These are phyloP conservation scores for Drosophila saltans DNA, from an alignment of 1,140 invertebrate genomes.

Conservation along the genomic window DNA sequence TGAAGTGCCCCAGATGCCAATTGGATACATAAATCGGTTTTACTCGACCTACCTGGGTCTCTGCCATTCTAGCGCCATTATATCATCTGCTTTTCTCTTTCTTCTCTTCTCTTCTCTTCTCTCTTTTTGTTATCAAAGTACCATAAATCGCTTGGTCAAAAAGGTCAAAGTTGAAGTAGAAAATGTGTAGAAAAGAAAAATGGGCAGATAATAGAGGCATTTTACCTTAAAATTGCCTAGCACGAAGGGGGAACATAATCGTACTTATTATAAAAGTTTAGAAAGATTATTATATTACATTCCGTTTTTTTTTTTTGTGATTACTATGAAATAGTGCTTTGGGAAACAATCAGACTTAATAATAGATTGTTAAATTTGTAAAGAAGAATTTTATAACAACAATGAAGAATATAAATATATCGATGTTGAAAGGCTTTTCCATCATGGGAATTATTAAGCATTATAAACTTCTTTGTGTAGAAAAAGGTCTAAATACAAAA, in stretches of 20 bases:
- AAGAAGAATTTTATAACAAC: too few relatives aligned
- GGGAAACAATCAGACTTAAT: too few relatives aligned
- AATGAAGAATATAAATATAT: too few relatives aligned
- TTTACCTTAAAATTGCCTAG: background rate
- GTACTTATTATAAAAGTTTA: background rate
- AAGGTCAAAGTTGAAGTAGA: slow-evolving; percentile 51
- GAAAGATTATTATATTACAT: background rate
- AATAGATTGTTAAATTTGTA: too few relatives aligned
- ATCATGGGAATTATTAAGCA: too few relatives aligned
- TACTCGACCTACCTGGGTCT: slow-evolving; percentile 14
- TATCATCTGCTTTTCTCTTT: slow-evolving; percentile 27
- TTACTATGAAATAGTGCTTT: too few relatives aligned
- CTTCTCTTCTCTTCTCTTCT: background rate
- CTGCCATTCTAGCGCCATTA: slow-evolving; percentile 32
- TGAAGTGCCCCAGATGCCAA: slow-evolving; percentile 56
- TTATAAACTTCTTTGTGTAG: too few relatives aligned
- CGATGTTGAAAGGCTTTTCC: too few relatives aligned
- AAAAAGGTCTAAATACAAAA: too few relatives aligned
- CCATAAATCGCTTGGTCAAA: slow-evolving; percentile 47
- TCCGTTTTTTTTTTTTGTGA: too few relatives aligned
- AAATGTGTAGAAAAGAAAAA: slow-evolving; percentile 4
- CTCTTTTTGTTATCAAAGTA: slow-evolving; percentile 31
- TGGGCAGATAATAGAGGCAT: background rate
- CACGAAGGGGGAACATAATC: background rate
- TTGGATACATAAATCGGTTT: slow-evolving; percentile 40